Base-by-base conservation (phyloP, 2,888 invertebrate species). In the Lycocerus yunnanus region DNA sequence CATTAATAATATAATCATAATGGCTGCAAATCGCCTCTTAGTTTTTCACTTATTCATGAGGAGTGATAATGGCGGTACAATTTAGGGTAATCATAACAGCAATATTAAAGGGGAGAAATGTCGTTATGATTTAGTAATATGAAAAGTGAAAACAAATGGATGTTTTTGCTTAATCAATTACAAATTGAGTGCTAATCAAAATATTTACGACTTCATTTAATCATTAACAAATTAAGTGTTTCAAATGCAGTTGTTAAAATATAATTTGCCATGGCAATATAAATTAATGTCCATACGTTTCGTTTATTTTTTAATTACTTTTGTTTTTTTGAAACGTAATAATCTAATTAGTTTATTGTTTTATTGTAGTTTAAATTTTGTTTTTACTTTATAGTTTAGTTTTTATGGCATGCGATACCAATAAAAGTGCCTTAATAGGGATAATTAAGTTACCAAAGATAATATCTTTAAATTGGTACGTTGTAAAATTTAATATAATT, bases 11-110 rank as follows among this genome's bases (percentile, higher is more conserved):
- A 63, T 63, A 63, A 63, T 63, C 61, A 63, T 63, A 63, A 63
- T 20, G 76, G 68, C 68, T 73, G 76, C 77, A 78, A 78, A 77
- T 78, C 76, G 75, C 75, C 71, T 72, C 71, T 74, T 20, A 59
- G 15, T 63, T 67, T 65, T 67, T 69, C 72, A 43, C 72, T 63
- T 72, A 73, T 74, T 78, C 76, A 76, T 74, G 65, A 70, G 75
- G 78, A 43, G 76, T 69, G 78, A 75, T 78, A 78, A 78, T 78
- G 78, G 78, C 75, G 78, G 78, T 77, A 72, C 75, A 75, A 78
- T 67, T 76, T 73, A 69, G 75, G 78, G 75, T 78, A 78, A 78
- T 78, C 78, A 76, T 74, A 76, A 78, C 43, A 63, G 18, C 16
- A 63, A 18, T 13, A 18, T 18, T 78, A 77, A 78, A 76, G 72